These are phyloP conservation scores for Emmelina monodactyla DNA, from an alignment of 2,888 invertebrate species.

Conservation along the genomic window DNA sequence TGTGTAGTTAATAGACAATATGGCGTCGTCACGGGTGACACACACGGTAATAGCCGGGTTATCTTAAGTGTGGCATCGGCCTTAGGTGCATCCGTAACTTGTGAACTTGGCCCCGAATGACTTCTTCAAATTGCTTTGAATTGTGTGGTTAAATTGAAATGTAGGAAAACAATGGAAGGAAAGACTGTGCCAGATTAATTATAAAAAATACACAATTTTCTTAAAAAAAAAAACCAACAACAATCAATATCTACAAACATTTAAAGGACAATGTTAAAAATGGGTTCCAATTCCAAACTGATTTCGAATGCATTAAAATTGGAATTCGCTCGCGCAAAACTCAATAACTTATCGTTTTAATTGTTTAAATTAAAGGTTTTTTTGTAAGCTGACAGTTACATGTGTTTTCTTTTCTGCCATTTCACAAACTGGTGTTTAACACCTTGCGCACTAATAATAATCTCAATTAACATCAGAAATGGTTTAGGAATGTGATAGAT, in stretches of 20 bases:
- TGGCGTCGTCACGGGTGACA: constrained; percentile 58
- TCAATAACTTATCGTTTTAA: constrained; percentile 12
- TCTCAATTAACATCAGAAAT: constrained; percentile 29
- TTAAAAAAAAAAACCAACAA: no score
- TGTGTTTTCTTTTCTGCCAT: constrained; percentile 16
- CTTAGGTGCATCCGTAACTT: constrained; percentile 47
- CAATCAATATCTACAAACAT: no score
- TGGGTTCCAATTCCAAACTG: no score
- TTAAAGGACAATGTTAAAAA: no score
- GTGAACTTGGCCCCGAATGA: constrained; percentile 28
- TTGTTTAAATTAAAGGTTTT: constrained; percentile 16
- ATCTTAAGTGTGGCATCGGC: constrained; percentile 57
- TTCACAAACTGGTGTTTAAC: constrained; percentile 26
- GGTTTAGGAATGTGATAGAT: constrained; percentile 24
- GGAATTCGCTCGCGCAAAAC: no score
- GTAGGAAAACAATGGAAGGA: neutral
- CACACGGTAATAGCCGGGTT: constrained; percentile 44
- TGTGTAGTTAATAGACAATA: constrained; percentile 46
- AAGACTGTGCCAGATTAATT: no score
- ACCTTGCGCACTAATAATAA: constrained; percentile 41
- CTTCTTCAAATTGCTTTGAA: constrained; percentile 16
- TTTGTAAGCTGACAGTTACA: constrained; percentile 14
- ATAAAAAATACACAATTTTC: no score
- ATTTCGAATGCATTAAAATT: no score
- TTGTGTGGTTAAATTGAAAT: neutral